Evolutionary conservation across 2,113 vertebrate genomes (phyloP).

Genomic region (Percopsis transmontana): DNA sequence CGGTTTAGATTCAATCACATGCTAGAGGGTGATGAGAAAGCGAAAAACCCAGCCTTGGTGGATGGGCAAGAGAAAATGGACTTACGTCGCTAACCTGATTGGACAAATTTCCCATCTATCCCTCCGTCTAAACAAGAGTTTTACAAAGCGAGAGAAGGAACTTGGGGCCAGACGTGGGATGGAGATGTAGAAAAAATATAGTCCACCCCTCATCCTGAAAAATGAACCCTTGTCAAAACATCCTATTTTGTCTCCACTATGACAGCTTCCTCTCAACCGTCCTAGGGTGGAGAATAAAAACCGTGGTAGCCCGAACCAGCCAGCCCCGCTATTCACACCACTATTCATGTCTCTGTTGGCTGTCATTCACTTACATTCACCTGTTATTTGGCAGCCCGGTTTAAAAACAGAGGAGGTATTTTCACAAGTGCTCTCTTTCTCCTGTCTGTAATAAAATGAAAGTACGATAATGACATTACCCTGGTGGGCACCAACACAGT

Average conservation of each 20-base stretch:
- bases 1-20: constrained; percentile 48
- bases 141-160: constrained; percentile 38
- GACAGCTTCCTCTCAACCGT: background rate
- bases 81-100: constrained; percentile 48
- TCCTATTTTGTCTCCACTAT: background rate
- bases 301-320: background rate
- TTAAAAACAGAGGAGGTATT: too few relatives aligned
- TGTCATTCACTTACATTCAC: too few relatives aligned
- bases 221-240: constrained; percentile 1
- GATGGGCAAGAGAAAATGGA: constrained; percentile 44
- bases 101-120: constrained; percentile 56
- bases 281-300: background rate
- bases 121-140: constrained; percentile 20
- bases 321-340: too few relatives aligned
- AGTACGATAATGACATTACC: too few relatives aligned
- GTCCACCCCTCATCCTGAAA: constrained; percentile 22
- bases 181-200: constrained; percentile 32
- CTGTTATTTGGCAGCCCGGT: too few relatives aligned
- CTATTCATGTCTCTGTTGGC: too few relatives aligned
- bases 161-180: constrained; percentile 38
- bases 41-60: constrained; percentile 27
- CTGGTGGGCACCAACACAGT: too few relatives aligned
- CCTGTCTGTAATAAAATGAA: too few relatives aligned
- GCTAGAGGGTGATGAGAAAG: constrained; percentile 28
- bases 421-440: too few relatives aligned